These are phyloP conservation scores for Ernsta delagoae DNA, from an alignment of 2,888 invertebrate genomes.

Conservation along the genomic window DNA sequence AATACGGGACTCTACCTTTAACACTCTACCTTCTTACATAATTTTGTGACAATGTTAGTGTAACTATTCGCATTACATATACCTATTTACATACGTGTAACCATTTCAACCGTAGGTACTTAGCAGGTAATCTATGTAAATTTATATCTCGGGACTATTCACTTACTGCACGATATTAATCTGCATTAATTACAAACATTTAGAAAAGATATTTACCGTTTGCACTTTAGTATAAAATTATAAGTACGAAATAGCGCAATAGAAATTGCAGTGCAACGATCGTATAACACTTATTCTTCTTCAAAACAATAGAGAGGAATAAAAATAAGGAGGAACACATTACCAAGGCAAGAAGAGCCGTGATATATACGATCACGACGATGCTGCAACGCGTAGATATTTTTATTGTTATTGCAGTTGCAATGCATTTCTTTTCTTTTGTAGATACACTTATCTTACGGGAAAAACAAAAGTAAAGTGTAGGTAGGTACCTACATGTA, in stretches of 20 bases:
- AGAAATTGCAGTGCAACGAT: constrained; percentile 18
- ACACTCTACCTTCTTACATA: too few species aligned
- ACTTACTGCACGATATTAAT: too few species aligned
- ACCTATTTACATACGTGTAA: too few species aligned
- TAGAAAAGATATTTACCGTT: too few species aligned
- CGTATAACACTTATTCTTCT: constrained; percentile 36
- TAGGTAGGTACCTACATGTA: too few species aligned
- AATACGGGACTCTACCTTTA: constrained; percentile 49
- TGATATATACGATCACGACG: constrained; percentile 58
- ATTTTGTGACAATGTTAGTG: too few species aligned
- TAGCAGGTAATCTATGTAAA: too few species aligned
- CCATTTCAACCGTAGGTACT: too few species aligned
- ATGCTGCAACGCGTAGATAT: constrained; percentile 46
- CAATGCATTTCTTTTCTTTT: constrained; percentile 43
- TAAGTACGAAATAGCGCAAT: constrained; percentile 12
- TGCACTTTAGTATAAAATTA: neutral
- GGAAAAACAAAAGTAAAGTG: too few species aligned
- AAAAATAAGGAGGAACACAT: constrained; percentile 53
- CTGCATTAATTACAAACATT: too few species aligned
- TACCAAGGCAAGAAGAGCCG: constrained; percentile 57
- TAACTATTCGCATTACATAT: too few species aligned
- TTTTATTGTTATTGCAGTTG: constrained; percentile 47
- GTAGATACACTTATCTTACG: constrained; percentile 6
- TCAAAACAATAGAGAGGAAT: constrained; percentile 51
- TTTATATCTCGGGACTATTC: too few species aligned